A percentile compares a stretch with the other conserved stretches of the same genome.
phyloP scores from a whole-genome alignment of 1,140 invertebrate species.

The Drosophila auraria region DNA sequence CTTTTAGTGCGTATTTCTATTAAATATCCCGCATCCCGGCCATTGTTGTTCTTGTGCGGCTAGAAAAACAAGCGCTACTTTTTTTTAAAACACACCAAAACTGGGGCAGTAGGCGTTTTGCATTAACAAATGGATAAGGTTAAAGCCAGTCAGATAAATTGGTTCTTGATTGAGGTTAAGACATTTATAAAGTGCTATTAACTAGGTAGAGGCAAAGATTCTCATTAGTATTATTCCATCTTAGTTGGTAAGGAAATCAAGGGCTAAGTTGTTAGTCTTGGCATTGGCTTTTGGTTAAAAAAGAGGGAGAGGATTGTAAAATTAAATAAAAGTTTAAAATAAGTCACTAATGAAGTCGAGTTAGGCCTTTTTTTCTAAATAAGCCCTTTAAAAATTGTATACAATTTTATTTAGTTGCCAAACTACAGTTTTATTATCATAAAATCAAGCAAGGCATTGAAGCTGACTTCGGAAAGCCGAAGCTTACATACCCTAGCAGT shows the following conservation, averaged over 20 bases:
- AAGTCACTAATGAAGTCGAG: no score
- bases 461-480: no score
- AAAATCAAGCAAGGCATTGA: no score
- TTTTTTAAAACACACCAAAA: slow-evolving; percentile 38
- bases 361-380: no score
- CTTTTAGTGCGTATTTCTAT: slow-evolving; percentile 33
- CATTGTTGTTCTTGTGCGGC: slow-evolving; percentile 22
- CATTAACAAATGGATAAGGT: not conserved
- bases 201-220: no score
- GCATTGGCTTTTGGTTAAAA: not conserved
- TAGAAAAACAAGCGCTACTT: slow-evolving; percentile 41
- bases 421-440: no score
- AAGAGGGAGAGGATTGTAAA: no score
- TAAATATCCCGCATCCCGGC: slow-evolving; percentile 27
- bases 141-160: not conserved
- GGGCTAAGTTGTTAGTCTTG: not conserved
- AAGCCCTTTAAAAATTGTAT: no score
- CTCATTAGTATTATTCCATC: not conserved
- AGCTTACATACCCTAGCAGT: no score
- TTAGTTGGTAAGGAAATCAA: not conserved
- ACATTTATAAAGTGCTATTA: not conserved
- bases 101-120: slow-evolving; percentile 12
- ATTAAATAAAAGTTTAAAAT: no score
- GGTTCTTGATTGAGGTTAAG: not conserved
- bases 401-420: no score